These are phyloP conservation scores for Zaprionus kolodkinae DNA, from an alignment of 1,140 invertebrate species.

Conservation along the genomic window DNA sequence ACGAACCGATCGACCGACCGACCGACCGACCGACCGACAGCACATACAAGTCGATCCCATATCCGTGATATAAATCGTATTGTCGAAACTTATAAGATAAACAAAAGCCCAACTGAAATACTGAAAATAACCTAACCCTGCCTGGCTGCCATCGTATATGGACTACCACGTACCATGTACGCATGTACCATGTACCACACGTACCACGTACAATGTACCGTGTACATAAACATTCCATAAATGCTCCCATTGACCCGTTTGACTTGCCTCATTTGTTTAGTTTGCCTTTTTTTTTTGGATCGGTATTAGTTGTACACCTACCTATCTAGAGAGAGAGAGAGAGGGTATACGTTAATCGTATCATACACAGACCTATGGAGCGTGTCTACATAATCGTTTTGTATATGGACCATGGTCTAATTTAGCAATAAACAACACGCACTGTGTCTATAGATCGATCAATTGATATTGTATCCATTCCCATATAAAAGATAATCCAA, in stretches of 20 bases:
- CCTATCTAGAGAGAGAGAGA: not conserved
- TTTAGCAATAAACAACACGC: conserved; percentile 34
- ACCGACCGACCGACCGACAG: not conserved
- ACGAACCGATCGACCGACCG: conserved; percentile 2
- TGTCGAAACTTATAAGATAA: conserved; percentile 71
- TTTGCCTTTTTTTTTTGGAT: conserved; percentile 17
- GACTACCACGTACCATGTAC: conserved; percentile 22
- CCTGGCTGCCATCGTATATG: conserved; percentile 15
- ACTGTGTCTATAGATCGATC: not conserved
- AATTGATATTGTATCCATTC: not conserved
- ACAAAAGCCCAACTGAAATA: conserved; percentile 61
- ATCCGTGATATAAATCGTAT: conserved; percentile 69
- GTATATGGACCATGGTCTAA: conserved; percentile 31
- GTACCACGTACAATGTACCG: conserved; percentile 10
- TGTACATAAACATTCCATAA: conserved; percentile 47
- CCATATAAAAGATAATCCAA: no score
- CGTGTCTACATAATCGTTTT: conserved; percentile 8
- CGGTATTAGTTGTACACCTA: conserved; percentile 33
- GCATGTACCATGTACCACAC: conserved; percentile 10
- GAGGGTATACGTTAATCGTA: not conserved
- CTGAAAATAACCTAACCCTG: conserved; percentile 56
- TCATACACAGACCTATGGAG: not conserved
- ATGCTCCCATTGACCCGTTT: conserved; percentile 12
- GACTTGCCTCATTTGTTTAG: conserved; percentile 25
- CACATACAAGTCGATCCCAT: conserved; percentile 34